A percentile compares a stretch with the other conserved stretches of the same genome.
Conservation (phyloP, 2,113 vertebrate species). For the Paedocypris sp. region DNA sequence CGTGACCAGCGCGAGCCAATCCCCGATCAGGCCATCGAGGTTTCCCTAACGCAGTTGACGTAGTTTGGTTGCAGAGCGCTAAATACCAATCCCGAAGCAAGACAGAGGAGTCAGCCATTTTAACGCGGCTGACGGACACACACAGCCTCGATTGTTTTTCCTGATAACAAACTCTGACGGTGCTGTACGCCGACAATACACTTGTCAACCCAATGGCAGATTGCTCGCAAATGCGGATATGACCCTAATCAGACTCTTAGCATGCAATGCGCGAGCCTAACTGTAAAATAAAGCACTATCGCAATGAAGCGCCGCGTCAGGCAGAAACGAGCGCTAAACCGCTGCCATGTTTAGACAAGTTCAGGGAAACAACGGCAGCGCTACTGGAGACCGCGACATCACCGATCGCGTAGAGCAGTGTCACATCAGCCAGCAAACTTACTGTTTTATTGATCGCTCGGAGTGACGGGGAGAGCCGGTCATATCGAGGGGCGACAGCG, state of each 20-base stretch:
- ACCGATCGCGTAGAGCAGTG: background rate
- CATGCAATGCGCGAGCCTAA: background rate
- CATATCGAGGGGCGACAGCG: constrained; percentile 54
- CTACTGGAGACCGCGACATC: background rate
- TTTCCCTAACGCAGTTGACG: constrained; percentile 45
- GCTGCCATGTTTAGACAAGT: constrained; percentile 2
- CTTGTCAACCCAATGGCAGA: background rate
- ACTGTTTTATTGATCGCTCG: constrained; percentile 10
- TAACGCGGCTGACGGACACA: constrained; percentile 46
- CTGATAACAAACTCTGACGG: constrained; percentile 2
- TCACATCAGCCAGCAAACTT: constrained; percentile 9
- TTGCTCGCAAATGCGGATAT: background rate
- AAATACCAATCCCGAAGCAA: constrained; percentile 62
- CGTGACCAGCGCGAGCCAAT: constrained; percentile 40
- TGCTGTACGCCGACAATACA: background rate
- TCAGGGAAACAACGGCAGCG: background rate
- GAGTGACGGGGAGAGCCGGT: constrained; percentile 39
- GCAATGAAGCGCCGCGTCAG: background rate
- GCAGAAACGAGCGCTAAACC: background rate
- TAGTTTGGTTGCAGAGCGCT: constrained; percentile 64
- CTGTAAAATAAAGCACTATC: constrained; percentile 1
- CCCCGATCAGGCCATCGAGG: constrained; percentile 21
- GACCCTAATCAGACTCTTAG: background rate
- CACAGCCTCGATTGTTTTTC: background rate
- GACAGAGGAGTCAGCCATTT: constrained; percentile 72